These are phyloP conservation scores for Lycocerus yunnanus DNA, from an alignment of 2,888 invertebrate species.

Conservation along the genomic window DNA sequence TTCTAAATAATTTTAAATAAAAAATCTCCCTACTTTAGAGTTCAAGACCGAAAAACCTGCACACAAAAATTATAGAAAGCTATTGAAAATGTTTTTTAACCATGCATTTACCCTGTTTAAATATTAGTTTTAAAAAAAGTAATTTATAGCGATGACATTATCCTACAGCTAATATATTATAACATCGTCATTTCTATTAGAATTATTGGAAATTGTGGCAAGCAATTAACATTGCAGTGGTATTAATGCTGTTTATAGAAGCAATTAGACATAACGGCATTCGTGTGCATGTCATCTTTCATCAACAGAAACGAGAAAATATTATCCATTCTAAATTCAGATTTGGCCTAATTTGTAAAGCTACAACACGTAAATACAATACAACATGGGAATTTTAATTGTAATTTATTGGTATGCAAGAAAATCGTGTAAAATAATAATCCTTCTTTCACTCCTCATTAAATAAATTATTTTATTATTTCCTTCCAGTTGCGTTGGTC, in stretches of 20 bases:
- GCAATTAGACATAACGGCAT: conserved; percentile 22
- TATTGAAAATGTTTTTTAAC: no score
- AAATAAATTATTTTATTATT: neutral
- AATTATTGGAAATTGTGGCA: conserved; percentile 25
- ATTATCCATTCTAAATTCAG: conserved; percentile 28
- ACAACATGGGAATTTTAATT: conserved; percentile 19
- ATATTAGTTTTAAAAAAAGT: no score
- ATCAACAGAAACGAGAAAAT: conserved; percentile 27
- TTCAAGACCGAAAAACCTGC: no score
- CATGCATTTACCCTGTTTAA: no score
- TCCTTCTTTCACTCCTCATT: neutral
- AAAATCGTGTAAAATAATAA: conserved; percentile 7
- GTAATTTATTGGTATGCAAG: conserved; percentile 27
- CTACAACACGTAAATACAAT: conserved; percentile 9
- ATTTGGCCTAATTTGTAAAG: conserved; percentile 27
- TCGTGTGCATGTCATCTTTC: conserved; percentile 27
- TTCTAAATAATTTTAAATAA: no score
- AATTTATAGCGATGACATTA: neutral
- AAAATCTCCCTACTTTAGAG: no score
- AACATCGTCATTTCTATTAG: neutral
- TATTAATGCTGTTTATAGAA: conserved; percentile 21
- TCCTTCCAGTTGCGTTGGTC: neutral
- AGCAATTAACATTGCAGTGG: conserved; percentile 20
- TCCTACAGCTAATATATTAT: neutral
- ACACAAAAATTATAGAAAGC: no score